A percentile compares a stretch with the other conserved stretches of the same genome.
phyloP scores from a whole-genome alignment of 2,113 vertebrate genomes.

The Plecotus auritus region DNA sequence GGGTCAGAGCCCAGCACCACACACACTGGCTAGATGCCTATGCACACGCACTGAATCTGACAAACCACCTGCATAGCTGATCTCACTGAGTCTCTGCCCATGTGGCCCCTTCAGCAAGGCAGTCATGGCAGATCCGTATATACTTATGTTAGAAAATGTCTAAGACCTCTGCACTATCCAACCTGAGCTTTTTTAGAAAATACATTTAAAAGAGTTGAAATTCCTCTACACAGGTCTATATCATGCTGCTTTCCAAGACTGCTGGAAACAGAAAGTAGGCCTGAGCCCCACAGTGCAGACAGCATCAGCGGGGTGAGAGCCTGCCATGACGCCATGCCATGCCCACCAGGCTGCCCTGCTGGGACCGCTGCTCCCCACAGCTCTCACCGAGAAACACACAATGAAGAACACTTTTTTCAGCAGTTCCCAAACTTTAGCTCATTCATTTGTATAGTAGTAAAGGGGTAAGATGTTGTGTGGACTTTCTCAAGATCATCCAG shows the following conservation, averaged over 20 bases:
- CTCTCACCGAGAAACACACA: background rate
- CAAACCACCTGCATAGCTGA: fast-evolving
- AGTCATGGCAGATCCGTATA: fast-evolving
- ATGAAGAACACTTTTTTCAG: background rate
- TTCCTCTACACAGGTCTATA: background rate
- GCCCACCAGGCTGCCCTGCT: background rate
- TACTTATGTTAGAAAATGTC: background rate
- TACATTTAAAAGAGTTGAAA: background rate
- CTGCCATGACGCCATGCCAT: background rate
- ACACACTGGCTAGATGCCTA: background rate
- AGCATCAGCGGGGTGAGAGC: background rate
- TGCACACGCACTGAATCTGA: background rate
- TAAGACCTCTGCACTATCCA: background rate
- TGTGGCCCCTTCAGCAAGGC: background rate
- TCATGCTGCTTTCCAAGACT: background rate
- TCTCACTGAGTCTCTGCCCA: background rate
- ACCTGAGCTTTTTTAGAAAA: background rate
- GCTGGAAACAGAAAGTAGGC: background rate
- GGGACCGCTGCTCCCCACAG: background rate
- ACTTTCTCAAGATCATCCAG: background rate
- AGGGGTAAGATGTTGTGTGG: background rate
- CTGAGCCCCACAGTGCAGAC: background rate
- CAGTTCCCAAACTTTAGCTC: background rate
- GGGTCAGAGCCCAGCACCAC: background rate
- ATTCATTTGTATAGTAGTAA: fast-evolving